Percentiles rank a stretch among this genome's conserved stretches.
These are phyloP conservation scores for Cerastis leucographa DNA, from an alignment of 2,888 invertebrate species.

Conservation along the genomic window DNA sequence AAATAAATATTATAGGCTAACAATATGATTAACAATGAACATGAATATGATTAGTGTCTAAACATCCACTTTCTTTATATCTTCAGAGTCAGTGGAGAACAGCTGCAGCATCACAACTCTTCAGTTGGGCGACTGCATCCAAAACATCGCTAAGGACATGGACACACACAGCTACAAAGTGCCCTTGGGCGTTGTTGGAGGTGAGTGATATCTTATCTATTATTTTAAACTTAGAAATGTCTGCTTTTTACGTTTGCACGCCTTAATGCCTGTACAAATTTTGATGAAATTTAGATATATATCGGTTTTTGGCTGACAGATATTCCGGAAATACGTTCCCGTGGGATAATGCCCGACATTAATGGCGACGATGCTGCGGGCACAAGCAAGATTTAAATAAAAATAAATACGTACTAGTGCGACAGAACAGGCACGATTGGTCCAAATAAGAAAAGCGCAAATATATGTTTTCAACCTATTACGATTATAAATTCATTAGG, in stretches of 20 bases:
- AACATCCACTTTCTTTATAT: background rate
- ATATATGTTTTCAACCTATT: background rate
- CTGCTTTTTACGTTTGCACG: background rate
- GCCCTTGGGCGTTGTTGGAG: constrained; percentile 98
- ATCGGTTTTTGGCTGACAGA: background rate
- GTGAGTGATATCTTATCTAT: constrained; percentile 82
- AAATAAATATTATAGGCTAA: background rate
- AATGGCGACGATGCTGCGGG: background rate
- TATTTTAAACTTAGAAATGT: background rate
- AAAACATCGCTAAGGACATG: constrained; percentile 98
- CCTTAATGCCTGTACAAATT: background rate
- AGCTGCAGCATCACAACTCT: constrained; percentile 98
- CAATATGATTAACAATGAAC: background rate
- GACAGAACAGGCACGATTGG: background rate
- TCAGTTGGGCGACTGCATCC: constrained; percentile 97
- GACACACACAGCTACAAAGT: constrained; percentile 97
- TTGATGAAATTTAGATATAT: background rate
- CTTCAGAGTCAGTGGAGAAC: constrained; percentile 98
- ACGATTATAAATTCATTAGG: background rate
- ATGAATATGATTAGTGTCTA: background rate
- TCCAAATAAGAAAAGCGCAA: background rate
- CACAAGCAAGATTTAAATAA: background rate
- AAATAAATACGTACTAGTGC: background rate
- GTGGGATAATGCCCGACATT: background rate
- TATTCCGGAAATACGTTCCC: background rate